These are phyloP conservation scores for Nesidiocoris tenuis DNA, from an alignment of 2,888 invertebrate species.

Conservation along the genomic window DNA sequence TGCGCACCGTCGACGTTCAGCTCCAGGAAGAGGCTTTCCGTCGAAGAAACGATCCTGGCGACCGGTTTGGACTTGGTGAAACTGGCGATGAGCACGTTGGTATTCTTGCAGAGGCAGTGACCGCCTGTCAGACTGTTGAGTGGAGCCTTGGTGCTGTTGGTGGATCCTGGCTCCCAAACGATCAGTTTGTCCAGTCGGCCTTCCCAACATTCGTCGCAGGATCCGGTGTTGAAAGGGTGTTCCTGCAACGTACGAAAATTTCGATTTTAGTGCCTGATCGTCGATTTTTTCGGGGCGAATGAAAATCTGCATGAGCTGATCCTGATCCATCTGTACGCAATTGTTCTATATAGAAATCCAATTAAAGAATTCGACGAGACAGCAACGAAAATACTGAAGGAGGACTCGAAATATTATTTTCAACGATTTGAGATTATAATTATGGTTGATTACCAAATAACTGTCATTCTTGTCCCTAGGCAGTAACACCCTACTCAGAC, in stretches of 20 bases:
- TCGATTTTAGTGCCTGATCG: neutral
- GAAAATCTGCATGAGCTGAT: too few relatives aligned
- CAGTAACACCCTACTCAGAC: too few relatives aligned
- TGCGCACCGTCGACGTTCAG: slow-evolving; percentile 81
- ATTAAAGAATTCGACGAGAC: too few relatives aligned
- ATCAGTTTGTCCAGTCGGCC: slow-evolving; percentile 81
- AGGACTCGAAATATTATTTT: too few relatives aligned
- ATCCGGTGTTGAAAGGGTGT: slow-evolving; percentile 73
- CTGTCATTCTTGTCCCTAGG: too few relatives aligned
- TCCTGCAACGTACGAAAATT: slow-evolving; percentile 58
- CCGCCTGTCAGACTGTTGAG: slow-evolving; percentile 48
- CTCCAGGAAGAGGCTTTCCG: slow-evolving; percentile 77
- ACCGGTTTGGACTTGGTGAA: slow-evolving; percentile 50
- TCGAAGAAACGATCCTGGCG: slow-evolving; percentile 67
- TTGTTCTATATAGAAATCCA: too few relatives aligned
- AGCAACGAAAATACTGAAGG: too few relatives aligned
- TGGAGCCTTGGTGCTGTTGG: slow-evolving; percentile 57
- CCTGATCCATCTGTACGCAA: too few relatives aligned
- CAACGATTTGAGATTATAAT: too few relatives aligned
- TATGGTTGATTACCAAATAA: too few relatives aligned
- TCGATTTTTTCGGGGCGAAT: too few relatives aligned
- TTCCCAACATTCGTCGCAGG: slow-evolving; percentile 82
- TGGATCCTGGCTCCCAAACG: slow-evolving; percentile 68
- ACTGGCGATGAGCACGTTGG: slow-evolving; percentile 55
- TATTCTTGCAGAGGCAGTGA: slow-evolving; percentile 49